A percentile compares a stretch with the other conserved stretches of the same genome.
These are phyloP conservation scores for Rhagologus leucostigma DNA, from an alignment of 2,113 vertebrate species.

Conservation along the genomic window DNA sequence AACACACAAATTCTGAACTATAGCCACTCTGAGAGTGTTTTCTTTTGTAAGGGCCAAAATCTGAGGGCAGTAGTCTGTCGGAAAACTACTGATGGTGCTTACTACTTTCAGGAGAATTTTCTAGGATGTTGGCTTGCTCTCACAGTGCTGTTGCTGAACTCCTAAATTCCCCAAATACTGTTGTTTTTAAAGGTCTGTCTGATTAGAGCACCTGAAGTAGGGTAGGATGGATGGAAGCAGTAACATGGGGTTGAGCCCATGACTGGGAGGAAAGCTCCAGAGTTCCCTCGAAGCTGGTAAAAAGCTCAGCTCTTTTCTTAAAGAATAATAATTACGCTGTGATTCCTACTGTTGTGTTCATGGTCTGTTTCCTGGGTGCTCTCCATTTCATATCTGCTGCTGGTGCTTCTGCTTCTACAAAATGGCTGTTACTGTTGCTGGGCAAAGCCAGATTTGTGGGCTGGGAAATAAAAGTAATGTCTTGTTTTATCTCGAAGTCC, in stretches of 20 bases:
- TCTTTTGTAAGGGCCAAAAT: neutral
- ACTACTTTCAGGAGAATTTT: neutral
- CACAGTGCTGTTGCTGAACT: neutral
- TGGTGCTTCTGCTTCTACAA: neutral
- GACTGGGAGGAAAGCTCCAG: neutral
- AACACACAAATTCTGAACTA: neutral
- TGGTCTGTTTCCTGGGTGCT: neutral
- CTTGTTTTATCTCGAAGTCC: slow-evolving; percentile 40
- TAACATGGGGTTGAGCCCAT: neutral
- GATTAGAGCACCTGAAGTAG: neutral
- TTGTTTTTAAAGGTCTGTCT: neutral
- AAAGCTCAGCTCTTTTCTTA: neutral
- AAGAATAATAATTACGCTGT: neutral
- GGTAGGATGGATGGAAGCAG: neutral
- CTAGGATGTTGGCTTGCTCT: neutral
- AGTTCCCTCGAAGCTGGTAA: neutral
- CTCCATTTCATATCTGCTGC: neutral
- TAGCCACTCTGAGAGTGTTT: neutral
- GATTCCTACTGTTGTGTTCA: neutral
- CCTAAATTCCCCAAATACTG: neutral
- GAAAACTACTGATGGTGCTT: neutral
- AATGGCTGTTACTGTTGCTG: slow-evolving; percentile 19
- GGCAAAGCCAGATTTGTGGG: neutral
- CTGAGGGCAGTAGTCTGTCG: neutral
- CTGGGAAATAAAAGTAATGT: slow-evolving; percentile 20